Conservation (phyloP, 1,140 invertebrate genomes). For the Archivesica marissinica region DNA sequence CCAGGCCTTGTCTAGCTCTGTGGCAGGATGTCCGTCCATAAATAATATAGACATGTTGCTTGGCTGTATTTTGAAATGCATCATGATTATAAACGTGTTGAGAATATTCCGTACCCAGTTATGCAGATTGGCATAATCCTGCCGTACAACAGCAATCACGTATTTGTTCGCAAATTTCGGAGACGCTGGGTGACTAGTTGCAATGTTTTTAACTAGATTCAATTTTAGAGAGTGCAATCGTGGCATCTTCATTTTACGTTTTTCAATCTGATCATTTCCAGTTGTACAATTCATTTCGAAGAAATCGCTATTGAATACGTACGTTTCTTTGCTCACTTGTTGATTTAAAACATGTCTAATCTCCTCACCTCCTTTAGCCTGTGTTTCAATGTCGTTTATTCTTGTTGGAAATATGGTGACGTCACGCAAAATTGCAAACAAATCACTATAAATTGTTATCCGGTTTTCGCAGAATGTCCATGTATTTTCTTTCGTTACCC, state of each 20-base stretch:
- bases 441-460: not conserved
- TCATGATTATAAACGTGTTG: slow-evolving; percentile 78
- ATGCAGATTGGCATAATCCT: slow-evolving; percentile 81
- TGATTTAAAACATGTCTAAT: slow-evolving; percentile 18
- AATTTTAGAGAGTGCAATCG: not conserved
- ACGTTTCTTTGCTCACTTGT: not conserved
- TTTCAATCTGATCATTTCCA: not conserved
- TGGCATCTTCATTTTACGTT: not conserved
- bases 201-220: not conserved
- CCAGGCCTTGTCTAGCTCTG: slow-evolving; percentile 76
- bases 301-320: slow-evolving; percentile 1
- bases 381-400: not conserved
- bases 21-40: slow-evolving; percentile 78
- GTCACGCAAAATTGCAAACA: slow-evolving; percentile 38
- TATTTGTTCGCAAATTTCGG: not conserved
- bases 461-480: not conserved
- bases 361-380: slow-evolving; percentile 24
- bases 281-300: slow-evolving; percentile 4
- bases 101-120: slow-evolving; percentile 80
- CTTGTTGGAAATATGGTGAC: slow-evolving; percentile 1
- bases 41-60: slow-evolving; percentile 73
- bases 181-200: not conserved
- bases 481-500: not conserved
- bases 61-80: slow-evolving; percentile 72
- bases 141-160: slow-evolving; percentile 66